Evolutionary conservation across 2,797 vertebrate species (phyloP).

Genomic region (Enteromius afrohamiltoni): DNA sequence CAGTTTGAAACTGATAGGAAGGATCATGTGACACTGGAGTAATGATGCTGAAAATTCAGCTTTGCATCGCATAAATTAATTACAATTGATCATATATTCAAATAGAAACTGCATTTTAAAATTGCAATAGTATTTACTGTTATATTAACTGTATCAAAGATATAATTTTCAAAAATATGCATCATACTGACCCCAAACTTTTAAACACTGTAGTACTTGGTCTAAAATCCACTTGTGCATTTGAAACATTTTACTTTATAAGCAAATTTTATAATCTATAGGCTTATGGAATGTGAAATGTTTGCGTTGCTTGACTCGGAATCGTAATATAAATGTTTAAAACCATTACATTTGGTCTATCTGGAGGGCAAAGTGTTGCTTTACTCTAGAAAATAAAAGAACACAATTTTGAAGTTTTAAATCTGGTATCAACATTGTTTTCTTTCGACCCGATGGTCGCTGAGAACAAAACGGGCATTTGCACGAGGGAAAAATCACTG

Average conservation of each 20-base stretch:
- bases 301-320: background rate
- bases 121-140: background rate
- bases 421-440: conserved; percentile 65
- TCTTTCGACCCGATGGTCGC: conserved; percentile 66
- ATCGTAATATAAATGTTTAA: background rate
- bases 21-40: no score
- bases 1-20: background rate
- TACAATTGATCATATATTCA: background rate
- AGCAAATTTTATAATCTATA: background rate
- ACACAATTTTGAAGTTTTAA: conserved; percentile 69
- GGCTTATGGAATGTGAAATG: background rate
- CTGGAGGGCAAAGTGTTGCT: conserved; percentile 55
- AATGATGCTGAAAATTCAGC: no score
- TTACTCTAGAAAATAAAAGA: conserved; percentile 72
- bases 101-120: background rate
- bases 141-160: background rate
- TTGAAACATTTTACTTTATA: background rate
- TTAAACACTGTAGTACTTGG: conserved; percentile 62
- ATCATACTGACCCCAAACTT: background rate
- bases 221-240: conserved; percentile 23
- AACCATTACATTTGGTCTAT: background rate
- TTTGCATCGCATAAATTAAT: no score
- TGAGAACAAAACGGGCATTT: conserved; percentile 72
- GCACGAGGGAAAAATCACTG: conserved; percentile 65
- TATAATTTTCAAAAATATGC: background rate